phyloP scores from a whole-genome alignment of 2,797 vertebrate species.

The Phylloscopus collybita region DNA sequence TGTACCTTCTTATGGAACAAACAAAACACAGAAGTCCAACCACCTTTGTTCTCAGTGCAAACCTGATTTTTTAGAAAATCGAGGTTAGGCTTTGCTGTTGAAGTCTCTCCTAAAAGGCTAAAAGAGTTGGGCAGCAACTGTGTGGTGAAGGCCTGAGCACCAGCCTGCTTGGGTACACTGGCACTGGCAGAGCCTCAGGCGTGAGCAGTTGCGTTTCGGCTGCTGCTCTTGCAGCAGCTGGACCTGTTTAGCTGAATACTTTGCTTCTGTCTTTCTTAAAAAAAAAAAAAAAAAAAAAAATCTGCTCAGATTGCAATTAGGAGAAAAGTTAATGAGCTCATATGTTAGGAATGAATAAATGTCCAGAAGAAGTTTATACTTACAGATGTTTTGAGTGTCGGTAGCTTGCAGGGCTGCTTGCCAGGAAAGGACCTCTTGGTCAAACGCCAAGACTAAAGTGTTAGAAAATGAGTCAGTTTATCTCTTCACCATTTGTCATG shows the following conservation, averaged over 20 bases:
- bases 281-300: background rate
- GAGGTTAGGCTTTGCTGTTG: background rate
- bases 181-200: conserved; percentile 73
- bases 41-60: background rate
- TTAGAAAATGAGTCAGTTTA: conserved; percentile 68
- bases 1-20: background rate
- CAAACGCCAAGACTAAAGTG: conserved; percentile 41
- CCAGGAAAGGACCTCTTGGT: conserved; percentile 37
- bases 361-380: conserved; percentile 75
- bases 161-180: conserved; percentile 73
- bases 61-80: conserved; percentile 36
- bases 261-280: conserved; percentile 36
- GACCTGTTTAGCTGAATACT: conserved; percentile 56
- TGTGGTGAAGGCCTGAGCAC: conserved; percentile 49
- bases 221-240: conserved; percentile 76
- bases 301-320: conserved; percentile 26
- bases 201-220: conserved; percentile 68
- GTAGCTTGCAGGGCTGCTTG: conserved; percentile 50
- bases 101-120: background rate
- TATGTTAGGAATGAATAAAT: conserved; percentile 78
- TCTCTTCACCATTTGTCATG: conserved; percentile 59
- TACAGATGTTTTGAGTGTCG: conserved; percentile 71
- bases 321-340: conserved; percentile 79
- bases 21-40: accelerated
- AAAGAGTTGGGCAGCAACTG: conserved; percentile 47